Percentiles rank a stretch among this genome's conserved stretches.
Conservation (phyloP, 2,888 invertebrate genomes). For the Schizotus pectinicornis region DNA sequence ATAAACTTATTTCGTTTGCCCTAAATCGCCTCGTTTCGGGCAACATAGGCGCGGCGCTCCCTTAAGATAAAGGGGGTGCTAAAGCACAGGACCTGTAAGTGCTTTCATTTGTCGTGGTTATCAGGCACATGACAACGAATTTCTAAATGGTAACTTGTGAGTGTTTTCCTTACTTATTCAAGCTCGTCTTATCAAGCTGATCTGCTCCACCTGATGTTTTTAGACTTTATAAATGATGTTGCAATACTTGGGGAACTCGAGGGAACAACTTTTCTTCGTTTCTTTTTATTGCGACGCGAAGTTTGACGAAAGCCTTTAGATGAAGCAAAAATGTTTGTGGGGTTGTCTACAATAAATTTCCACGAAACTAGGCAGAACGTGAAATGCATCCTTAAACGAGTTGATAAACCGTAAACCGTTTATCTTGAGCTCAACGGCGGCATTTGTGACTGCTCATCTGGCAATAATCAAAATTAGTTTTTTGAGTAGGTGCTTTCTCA, state of each 20-base stretch:
- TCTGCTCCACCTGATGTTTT: constrained; percentile 15
- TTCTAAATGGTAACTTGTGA: constrained; percentile 4
- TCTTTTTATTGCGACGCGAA: neutral
- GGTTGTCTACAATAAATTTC: no score
- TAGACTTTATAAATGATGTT: constrained; percentile 9
- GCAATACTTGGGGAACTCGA: neutral
- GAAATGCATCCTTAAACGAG: no score
- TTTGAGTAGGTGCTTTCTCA: no score
- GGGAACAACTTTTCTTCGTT: constrained; percentile 8
- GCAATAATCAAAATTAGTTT: no score
- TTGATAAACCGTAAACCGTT: no score
- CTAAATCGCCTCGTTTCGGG: constrained; percentile 2
- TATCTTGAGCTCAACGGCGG: no score
- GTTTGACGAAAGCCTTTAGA: no score
- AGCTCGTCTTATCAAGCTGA: constrained; percentile 1
- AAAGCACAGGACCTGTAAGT: constrained; percentile 16
- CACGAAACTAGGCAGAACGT: no score
- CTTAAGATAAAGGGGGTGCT: constrained; percentile 12
- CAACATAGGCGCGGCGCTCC: neutral
- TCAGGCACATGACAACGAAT: constrained; percentile 21
- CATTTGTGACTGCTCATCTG: no score
- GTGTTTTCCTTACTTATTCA: constrained; percentile 12
- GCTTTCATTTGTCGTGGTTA: constrained; percentile 28
- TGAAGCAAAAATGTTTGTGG: no score
- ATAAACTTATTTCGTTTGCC: neutral